Conservation (phyloP, 1,140 invertebrate genomes). For the Aphidius gifuensis region DNA sequence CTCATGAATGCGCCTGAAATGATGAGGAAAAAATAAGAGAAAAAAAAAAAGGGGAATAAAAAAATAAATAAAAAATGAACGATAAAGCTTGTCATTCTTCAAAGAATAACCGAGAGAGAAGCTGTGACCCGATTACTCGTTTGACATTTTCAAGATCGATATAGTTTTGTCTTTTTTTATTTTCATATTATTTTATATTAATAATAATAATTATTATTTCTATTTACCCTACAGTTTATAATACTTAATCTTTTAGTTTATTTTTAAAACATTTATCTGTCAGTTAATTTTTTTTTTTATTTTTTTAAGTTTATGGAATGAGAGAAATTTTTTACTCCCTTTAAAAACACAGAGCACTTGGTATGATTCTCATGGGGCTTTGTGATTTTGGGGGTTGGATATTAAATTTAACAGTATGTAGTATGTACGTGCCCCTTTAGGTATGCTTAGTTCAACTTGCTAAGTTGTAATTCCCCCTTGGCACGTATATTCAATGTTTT, state of each 20-base stretch:
- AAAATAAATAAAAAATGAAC: slow-evolving; percentile 2
- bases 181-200: slow-evolving; percentile 1
- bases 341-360: slow-evolving; percentile 32
- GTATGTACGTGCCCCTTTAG: neutral
- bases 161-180: slow-evolving; percentile 9
- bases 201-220: neutral
- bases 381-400: slow-evolving; percentile 4
- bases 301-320: too few species aligned
- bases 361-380: slow-evolving; percentile 41
- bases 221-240: neutral
- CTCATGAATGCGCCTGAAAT: slow-evolving; percentile 4
- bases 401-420: neutral
- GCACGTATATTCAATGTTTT: neutral
- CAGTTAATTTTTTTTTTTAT: too few species aligned
- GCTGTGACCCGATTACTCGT: slow-evolving; percentile 10
- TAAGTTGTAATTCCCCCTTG: too few species aligned
- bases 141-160: slow-evolving; percentile 13
- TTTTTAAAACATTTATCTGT: too few species aligned
- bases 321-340: neutral
- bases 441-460: neutral
- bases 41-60: slow-evolving; percentile 5
- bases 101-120: too few species aligned
- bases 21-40: neutral
- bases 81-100: neutral
- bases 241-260: neutral